Base-by-base conservation (phyloP, 1,140 invertebrate genomes). In the Hylaeus anthracinus region DNA sequence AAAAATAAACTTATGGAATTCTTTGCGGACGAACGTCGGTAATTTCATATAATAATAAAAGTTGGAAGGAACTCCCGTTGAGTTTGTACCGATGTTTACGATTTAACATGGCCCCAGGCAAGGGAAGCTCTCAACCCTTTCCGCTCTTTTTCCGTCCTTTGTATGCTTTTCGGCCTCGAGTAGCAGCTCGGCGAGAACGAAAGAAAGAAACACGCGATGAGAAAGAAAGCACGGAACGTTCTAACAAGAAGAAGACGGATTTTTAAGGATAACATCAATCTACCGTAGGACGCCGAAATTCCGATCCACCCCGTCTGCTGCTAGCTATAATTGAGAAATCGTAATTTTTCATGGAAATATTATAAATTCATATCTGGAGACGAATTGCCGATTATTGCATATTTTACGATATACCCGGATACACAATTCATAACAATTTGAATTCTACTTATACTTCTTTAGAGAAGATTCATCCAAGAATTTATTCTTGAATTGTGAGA, bases 161-260 rank as follows among this genome's bases (percentile, higher is more conserved):
- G 73, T 71, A 60, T 65, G 56, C 41, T 79, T 72, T 84, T 86
- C 70, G 66, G 26, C 72, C 48, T 80, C 48, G 60, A 81, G 61
- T 63, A 61, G 51, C 15, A 55, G 56, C 14, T 15, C 39, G 65
- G 61, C 53, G 61, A 39, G 73, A 78, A 51, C 51, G 53, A 1
- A n/a, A 12, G 12, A 74, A 55, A 43, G 8, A 64, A 48, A 64
- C 65, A 80, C 4, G 43, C 56, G 15, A 63, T 39, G 51, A 53
- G 39, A 75, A 56, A 56, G 51, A 26, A 76, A 70, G 60, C 48
- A n/a, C 26, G 45, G 10, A 78, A 51, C 58, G 10, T 71, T 26
- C 3, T n/a, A 63, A 53, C 9, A 15, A 66, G 12, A 63, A 3
- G 39, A 14, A 41, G 10, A 45, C 3, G 41, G 1, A 65, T 45